Base-by-base conservation (phyloP, 2,113 vertebrate species). In the Rhizomys pruinosus region DNA sequence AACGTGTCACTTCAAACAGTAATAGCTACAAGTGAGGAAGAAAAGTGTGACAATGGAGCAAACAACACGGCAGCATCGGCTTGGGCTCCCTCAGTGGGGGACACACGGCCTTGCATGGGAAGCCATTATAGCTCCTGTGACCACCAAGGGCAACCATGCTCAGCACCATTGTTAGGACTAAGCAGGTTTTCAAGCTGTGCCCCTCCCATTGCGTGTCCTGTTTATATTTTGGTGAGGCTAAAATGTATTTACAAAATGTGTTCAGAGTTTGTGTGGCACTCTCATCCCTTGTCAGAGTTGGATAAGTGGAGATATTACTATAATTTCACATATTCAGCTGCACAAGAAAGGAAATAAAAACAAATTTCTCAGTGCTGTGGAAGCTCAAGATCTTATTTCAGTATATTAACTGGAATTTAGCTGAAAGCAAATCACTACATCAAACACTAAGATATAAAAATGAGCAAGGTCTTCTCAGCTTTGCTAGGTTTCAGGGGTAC, bases 271-370 rank as follows among this genome's bases (percentile, higher is more conserved):
- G 2, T 16, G 12, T 42, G 73, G 23, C 23, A 59, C 29, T 79
- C 39, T 57, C 22, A 13, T 77, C 69, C 32, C 55, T 87, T 10
- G 0, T 63, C 47, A 23, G 10, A 42, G 2, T 37, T 78, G 57
- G 39, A 68, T 27, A 74, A 66, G 55, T 59, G 42, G 59, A 91
- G 32, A 74, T 47, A 71, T 8, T 37, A 19, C 34, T 72, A 7
- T 89, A 34, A 95, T 89, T 96, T 94, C 47, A 79, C 94, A 44
- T 9, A 27, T 87, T 84, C 85, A 81, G 29, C 4, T 37, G 16
- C 82, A 44, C 17, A 96, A 39, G 57, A 90, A 72, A n/a, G 19
- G 55, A n/a, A 84, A 79, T 47, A 87, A 93, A 91, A 89, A 10
- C 32, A 86, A 92, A 44, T 16, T 66, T 82, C 39, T 86, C 27